These are phyloP conservation scores for Danio tinwini DNA, from an alignment of 2,797 vertebrate species.

Conservation along the genomic window DNA sequence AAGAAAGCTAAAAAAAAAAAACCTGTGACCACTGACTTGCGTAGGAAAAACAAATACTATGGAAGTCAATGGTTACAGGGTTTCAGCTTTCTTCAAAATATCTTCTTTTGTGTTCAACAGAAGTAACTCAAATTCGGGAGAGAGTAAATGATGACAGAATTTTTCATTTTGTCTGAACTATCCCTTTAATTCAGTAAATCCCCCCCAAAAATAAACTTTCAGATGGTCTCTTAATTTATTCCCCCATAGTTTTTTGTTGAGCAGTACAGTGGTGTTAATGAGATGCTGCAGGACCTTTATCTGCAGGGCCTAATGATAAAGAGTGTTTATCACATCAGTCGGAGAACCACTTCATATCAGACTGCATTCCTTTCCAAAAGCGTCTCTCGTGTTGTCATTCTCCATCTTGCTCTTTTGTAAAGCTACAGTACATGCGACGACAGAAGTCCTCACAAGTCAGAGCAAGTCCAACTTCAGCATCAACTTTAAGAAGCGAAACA, in stretches of 20 bases:
- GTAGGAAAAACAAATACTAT: no score
- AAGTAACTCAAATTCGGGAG: no score
- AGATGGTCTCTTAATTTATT: no score
- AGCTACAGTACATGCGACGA: not conserved
- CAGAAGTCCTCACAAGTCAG: not conserved
- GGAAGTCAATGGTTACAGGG: no score
- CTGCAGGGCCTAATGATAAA: constrained; percentile 66
- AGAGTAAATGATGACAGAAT: no score
- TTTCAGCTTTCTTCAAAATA: no score
- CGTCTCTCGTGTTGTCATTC: constrained; percentile 44
- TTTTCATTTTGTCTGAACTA: no score
- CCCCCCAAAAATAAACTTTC: no score
- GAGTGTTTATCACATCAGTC: constrained; percentile 63
- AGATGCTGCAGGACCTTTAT: constrained; percentile 63
- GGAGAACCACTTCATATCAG: constrained; percentile 58
- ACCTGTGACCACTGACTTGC: no score
- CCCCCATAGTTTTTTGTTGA: not conserved
- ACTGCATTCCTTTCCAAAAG: constrained; percentile 76
- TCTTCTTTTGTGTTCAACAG: no score
- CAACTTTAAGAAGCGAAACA: not conserved
- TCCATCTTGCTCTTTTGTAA: constrained; percentile 2
- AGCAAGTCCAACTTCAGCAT: constrained; percentile 12
- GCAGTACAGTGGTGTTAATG: not conserved
- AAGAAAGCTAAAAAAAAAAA: no score
- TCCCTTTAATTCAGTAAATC: no score